phyloP scores from a whole-genome alignment of 2,888 invertebrate species.

The Bombyx huttoni region DNA sequence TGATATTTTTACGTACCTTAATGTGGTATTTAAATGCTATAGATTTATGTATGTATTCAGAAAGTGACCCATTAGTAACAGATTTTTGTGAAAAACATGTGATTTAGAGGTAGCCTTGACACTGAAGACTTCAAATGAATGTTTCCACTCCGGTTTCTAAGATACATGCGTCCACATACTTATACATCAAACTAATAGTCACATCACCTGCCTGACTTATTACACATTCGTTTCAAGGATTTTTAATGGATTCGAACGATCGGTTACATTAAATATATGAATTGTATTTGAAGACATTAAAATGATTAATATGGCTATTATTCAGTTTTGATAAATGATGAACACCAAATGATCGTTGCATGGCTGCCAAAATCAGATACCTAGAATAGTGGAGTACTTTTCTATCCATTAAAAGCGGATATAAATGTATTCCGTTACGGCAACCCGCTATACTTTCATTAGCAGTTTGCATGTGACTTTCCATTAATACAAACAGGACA shows the following conservation, averaged over 20 bases:
- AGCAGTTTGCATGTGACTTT: constrained; percentile 2
- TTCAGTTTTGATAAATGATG: not conserved
- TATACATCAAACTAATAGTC: not conserved
- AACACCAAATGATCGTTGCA: not conserved
- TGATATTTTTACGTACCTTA: constrained; percentile 6
- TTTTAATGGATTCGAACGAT: constrained; percentile 12
- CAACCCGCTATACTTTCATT: not conserved
- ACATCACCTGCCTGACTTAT: not conserved
- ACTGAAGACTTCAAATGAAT: constrained; percentile 22
- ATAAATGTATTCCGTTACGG: not conserved
- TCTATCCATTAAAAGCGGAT: not conserved
- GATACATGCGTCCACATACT: constrained; percentile 2
- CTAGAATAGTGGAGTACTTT: not conserved
- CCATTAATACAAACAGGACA: constrained; percentile 1
- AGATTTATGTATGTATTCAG: not conserved
- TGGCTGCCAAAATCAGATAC: not conserved
- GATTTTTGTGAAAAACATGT: not conserved
- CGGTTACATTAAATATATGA: not conserved
- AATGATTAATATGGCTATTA: not conserved
- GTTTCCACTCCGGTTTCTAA: constrained; percentile 4
- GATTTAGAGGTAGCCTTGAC: constrained; percentile 26
- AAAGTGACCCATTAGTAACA: not conserved
- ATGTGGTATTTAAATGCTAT: constrained; percentile 8
- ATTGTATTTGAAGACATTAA: not conserved
- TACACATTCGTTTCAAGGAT: constrained; percentile 11